phyloP scores from a whole-genome alignment of 1,140 invertebrate genomes.

The Solenopsis invicta region DNA sequence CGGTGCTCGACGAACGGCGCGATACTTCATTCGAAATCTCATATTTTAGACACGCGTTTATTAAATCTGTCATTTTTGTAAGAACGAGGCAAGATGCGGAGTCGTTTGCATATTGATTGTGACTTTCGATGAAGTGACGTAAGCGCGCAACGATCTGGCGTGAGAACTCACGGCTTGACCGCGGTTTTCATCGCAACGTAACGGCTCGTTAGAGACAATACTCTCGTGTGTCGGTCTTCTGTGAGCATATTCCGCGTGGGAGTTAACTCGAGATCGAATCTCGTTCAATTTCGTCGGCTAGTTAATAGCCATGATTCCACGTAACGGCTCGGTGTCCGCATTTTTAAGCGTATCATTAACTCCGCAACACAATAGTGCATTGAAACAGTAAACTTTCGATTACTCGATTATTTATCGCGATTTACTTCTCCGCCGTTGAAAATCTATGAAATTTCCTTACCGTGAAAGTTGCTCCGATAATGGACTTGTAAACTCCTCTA shows the following conservation, averaged over 20 bases:
- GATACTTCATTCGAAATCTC: slow-evolving; percentile 19
- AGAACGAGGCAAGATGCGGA: slow-evolving; percentile 19
- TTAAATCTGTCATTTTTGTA: slow-evolving; percentile 39
- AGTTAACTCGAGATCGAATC: slow-evolving; percentile 74
- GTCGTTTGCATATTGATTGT: slow-evolving; percentile 57
- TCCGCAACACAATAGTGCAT: slow-evolving; percentile 71
- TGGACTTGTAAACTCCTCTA: slow-evolving; percentile 10
- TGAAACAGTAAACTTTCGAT: slow-evolving; percentile 71
- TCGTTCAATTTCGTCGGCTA: slow-evolving; percentile 75
- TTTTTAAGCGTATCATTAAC: slow-evolving; percentile 70
- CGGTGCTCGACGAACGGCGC: background rate
- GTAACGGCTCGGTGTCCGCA: slow-evolving; percentile 70
- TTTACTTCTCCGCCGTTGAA: slow-evolving; percentile 38
- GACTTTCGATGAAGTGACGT: slow-evolving; percentile 58
- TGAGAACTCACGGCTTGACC: slow-evolving; percentile 70
- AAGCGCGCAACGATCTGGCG: slow-evolving; percentile 52
- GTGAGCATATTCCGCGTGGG: slow-evolving; percentile 70
- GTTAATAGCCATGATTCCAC: slow-evolving; percentile 76
- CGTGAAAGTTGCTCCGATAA: slow-evolving; percentile 46
- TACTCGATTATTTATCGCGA: slow-evolving; percentile 66
- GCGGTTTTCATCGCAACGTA: slow-evolving; percentile 57
- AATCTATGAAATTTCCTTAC: slow-evolving; percentile 44
- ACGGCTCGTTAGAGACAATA: slow-evolving; percentile 67
- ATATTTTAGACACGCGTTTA: slow-evolving; percentile 12
- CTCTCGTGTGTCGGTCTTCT: slow-evolving; percentile 71